Evolutionary conservation across 2,113 vertebrate genomes (phyloP).

Genomic region (Sceloporus tristichus): DNA sequence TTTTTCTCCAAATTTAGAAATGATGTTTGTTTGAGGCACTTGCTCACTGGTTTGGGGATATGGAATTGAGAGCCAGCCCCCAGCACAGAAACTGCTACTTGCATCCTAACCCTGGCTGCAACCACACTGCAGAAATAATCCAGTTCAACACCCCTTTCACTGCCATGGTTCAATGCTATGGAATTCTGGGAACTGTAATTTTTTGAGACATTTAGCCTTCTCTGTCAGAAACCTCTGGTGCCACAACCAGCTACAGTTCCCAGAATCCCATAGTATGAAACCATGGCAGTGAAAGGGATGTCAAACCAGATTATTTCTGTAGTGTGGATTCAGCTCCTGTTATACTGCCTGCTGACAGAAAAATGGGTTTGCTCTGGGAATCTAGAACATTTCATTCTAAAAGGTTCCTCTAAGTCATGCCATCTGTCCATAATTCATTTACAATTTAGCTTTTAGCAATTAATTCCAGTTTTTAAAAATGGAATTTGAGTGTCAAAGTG

Average conservation of each 20-base stretch:
- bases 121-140: no score
- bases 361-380: background rate
- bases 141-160: no score
- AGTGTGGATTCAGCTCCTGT: no score
- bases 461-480: background rate
- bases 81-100: background rate
- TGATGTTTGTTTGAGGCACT: background rate
- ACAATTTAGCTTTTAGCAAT: background rate
- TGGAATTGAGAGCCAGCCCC: background rate
- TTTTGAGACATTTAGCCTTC: no score
- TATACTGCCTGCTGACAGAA: background rate
- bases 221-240: no score
- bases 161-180: no score
- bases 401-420: background rate
- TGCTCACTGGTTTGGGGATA: background rate
- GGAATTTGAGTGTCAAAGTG: no score
- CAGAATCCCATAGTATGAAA: no score
- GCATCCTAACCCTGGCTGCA: background rate
- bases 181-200: no score
- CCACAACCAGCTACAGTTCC: no score
- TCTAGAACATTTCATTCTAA: background rate
- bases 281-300: no score
- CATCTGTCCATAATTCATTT: background rate
- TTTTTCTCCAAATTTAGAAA: background rate
- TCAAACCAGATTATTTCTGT: no score